phyloP scores from a whole-genome alignment of 1,140 invertebrate species.

The Sinella curviseta region DNA sequence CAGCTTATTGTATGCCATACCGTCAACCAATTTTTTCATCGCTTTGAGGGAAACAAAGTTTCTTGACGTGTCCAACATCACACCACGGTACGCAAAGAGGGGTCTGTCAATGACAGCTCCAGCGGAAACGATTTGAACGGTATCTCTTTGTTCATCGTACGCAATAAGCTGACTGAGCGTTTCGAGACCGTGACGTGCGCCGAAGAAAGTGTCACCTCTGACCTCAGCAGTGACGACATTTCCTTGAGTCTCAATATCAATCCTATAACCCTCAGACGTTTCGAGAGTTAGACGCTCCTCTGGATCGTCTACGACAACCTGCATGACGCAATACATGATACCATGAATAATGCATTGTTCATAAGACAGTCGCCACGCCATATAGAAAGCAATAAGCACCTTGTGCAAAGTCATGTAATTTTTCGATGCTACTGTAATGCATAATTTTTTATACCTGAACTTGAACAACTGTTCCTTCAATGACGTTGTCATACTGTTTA shows the following conservation, averaged over 20 bases:
- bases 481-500: slow-evolving; percentile 50
- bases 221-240: slow-evolving; percentile 49
- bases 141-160: slow-evolving; percentile 49
- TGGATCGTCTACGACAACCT: slow-evolving; percentile 48
- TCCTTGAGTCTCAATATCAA: slow-evolving; percentile 50
- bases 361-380: too few relatives aligned
- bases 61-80: slow-evolving; percentile 51
- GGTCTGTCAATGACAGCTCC: slow-evolving; percentile 50
- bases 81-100: slow-evolving; percentile 50
- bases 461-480: slow-evolving; percentile 49
- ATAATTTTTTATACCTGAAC: slow-evolving; percentile 38
- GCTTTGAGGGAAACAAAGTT: slow-evolving; percentile 52
- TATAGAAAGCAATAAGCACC: too few relatives aligned
- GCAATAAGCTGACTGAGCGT: slow-evolving; percentile 52
- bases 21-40: slow-evolving; percentile 53
- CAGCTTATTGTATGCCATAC: slow-evolving; percentile 54
- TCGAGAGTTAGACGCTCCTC: slow-evolving; percentile 48
- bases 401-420: too few relatives aligned
- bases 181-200: slow-evolving; percentile 53
- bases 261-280: slow-evolving; percentile 49
- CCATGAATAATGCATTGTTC: too few relatives aligned
- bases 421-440: too few relatives aligned
- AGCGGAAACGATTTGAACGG: slow-evolving; percentile 47
- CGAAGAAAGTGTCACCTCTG: slow-evolving; percentile 51
- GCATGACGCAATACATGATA: too few relatives aligned